Evolutionary conservation across 2,797 vertebrate genomes (phyloP), one percentile per base, ranked within the genome.

Genomic region (Allobates femoralis): DNA sequence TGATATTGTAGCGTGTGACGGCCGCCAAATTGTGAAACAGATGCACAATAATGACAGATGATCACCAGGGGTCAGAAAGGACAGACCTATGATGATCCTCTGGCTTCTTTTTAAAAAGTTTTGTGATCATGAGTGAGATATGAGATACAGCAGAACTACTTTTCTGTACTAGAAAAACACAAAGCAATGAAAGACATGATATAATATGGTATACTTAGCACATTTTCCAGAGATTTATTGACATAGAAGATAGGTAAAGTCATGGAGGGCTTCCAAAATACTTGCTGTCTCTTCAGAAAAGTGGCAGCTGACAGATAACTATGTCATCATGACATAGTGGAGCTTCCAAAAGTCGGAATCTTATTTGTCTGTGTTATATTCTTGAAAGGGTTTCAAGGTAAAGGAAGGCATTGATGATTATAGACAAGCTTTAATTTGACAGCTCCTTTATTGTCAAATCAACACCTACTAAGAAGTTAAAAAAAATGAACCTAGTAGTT

Each of bases 251-350:
- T n/a, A 50, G n/a, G 37, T 73, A 19, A 46, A 46, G 69, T 73
- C 69, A 73, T 73, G 69, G 69, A 73, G 41, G 41, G 41, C 41
- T 46, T 73, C 69, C 69, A 73, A 73, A 71, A 73, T 23, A 73
- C 4, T 37, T 15, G 69, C 69, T 15, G 69, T 50, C 37, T 50
- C 37, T 73, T 73, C 23, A 73, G 41, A 26, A 46, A 46, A 73
- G 37, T 73, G 37, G 41, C 69, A 73, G 69, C 37, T 73, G 37
- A 73, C 21, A 50, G 69, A 50, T 37, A 16, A 11, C 46, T 2
- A 4, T 73, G 69, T 73, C 37, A 73, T 26, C 37, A 73, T 73
- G 69, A 73, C 69, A 46, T 6, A n/a, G 37, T 73, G 37, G 5
- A 50, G 23, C 41, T 73, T 73, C 23, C 37, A 73, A 12, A 46